Evolutionary conservation across 2,797 vertebrate genomes (phyloP).

Genomic region (Cephalopachus bancanus): DNA sequence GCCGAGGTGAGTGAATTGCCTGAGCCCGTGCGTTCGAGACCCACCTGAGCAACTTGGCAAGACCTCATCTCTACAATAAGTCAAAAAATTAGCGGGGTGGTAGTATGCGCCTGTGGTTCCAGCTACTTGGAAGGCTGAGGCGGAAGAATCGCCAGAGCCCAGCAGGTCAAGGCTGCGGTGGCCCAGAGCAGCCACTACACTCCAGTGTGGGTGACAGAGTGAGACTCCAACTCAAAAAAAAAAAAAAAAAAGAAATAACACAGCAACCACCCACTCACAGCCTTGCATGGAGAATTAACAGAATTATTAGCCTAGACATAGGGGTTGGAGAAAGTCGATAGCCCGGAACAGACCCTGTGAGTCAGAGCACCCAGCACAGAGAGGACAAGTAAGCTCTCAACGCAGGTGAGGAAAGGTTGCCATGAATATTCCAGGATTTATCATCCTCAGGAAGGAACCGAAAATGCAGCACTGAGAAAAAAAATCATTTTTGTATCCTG

Average conservation of each 20-base stretch:
- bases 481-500: conserved; percentile 50
- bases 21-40: no score
- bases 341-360: conserved; percentile 70
- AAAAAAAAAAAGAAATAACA: conserved; percentile 27
- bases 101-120: no score
- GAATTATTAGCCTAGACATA: conserved; percentile 63
- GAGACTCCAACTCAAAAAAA: no score
- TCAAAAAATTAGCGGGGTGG: no score
- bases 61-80: no score
- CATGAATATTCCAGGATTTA: conserved; percentile 83
- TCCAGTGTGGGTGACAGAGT: no score
- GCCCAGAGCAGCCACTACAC: no score
- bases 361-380: conserved; percentile 77
- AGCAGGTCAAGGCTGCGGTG: no score
- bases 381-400: conserved; percentile 59
- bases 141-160: no score
- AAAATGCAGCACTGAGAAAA: conserved; percentile 79
- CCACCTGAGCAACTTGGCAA: no score
- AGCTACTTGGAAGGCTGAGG: no score
- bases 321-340: conserved; percentile 67
- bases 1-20: no score
- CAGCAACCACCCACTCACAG: conserved; percentile 1
- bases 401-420: conserved; percentile 76
- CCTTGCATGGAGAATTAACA: conserved; percentile 69
- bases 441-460: conserved; percentile 76